Base-by-base conservation (phyloP, 2,797 vertebrate genomes). In the Urophycis tenuis region DNA sequence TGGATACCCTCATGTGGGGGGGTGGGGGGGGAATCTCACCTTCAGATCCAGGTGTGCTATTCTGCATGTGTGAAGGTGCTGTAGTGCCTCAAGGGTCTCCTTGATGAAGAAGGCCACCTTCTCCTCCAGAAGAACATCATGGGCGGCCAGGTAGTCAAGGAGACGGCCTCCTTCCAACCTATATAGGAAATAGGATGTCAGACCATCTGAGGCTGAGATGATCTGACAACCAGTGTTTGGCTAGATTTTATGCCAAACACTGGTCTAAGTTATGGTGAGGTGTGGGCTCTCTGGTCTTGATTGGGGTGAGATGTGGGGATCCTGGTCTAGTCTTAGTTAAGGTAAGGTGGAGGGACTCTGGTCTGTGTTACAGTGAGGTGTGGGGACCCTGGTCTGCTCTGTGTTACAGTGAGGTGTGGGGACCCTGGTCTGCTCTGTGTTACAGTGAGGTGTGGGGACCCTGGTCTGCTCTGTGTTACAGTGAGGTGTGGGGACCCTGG, bases 61-160 rank as follows among this genome's bases (percentile, higher is more conserved):
- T 80, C 95, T 92, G 89, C 97, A 98, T 84, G 96, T 98, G 84
- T 99, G 98, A 78, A 99, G 95, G 79, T 99, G 96, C 86, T 98
- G 96, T 82, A 99, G 88, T 0, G 96, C 98, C 87, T 98, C 96
- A 83, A 96, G 91, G 0, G 95, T 97, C 81, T 98, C 97, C 79
- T 94, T 94, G 71, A 99, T 94, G 25, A 98, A 99, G 87, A 96
- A 98, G 0, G 97, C 96, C 7, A 99, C 96, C 85, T 97, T 98
- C 82, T 99, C 98, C 86, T 99, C 98, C 96, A 99, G 97, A 74
- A 99, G 91, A 85, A 97, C 96, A 82, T 97, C 96, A 0, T 97
- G 96, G 79, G 96, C 95, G 80, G 96, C 96, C 31, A 99, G 93
- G 78, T 97, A 97, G 80, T 99, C 97, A 22, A 99, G 91, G 77